phyloP scores from a whole-genome alignment of 2,113 vertebrate species.

The Redunca redunca region DNA sequence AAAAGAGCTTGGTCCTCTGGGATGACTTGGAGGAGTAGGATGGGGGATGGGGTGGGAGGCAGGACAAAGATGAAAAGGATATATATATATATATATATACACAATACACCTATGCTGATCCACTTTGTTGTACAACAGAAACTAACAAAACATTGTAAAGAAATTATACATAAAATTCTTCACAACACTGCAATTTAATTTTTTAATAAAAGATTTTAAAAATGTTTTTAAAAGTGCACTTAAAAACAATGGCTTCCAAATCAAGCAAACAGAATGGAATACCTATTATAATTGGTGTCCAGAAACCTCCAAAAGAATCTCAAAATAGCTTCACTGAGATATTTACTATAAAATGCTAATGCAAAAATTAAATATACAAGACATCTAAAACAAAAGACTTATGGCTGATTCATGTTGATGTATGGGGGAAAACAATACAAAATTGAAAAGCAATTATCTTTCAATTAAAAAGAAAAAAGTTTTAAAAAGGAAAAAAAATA shows the following conservation, averaged over 20 bases:
- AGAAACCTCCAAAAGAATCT: neutral
- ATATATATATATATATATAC: neutral
- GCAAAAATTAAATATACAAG: neutral
- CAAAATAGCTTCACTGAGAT: neutral
- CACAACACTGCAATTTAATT: neutral
- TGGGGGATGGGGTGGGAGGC: neutral
- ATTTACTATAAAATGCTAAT: neutral
- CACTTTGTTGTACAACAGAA: neutral
- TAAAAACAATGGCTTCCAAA: neutral
- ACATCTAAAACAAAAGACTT: neutral
- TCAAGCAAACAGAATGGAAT: neutral
- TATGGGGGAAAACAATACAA: neutral
- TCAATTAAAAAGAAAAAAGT: neutral
- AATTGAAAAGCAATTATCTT: neutral
- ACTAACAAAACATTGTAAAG: neutral
- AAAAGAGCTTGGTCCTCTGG: neutral
- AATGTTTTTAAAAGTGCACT: neutral
- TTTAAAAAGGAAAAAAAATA: neutral
- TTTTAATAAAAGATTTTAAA: neutral
- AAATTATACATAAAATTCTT: neutral
- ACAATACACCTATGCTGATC: neutral
- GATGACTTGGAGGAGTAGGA: neutral
- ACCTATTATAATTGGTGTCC: neutral
- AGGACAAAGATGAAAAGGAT: neutral
- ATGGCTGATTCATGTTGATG: neutral